phyloP scores from a whole-genome alignment of 2,888 invertebrate genomes.

The Falcaria lacertinaria region DNA sequence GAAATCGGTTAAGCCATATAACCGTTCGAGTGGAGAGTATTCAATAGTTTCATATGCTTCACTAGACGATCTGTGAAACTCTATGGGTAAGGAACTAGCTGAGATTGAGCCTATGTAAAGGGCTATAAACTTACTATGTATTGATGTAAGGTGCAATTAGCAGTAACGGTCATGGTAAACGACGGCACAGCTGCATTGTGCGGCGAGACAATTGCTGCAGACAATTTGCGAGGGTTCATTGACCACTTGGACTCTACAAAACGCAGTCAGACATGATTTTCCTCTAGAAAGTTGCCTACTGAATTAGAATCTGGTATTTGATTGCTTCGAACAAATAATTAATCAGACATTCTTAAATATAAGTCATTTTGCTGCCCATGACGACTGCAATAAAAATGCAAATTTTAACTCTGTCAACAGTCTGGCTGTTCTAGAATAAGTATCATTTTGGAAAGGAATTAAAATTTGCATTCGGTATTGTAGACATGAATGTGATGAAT shows the following conservation, averaged over 20 bases:
- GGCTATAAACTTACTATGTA: constrained; percentile 35
- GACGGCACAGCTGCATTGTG: constrained; percentile 49
- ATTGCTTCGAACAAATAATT: too few relatives aligned
- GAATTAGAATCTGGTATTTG: too few relatives aligned
- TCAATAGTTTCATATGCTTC: constrained; percentile 41
- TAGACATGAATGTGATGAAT: neutral
- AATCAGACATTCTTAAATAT: too few relatives aligned
- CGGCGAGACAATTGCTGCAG: constrained; percentile 56
- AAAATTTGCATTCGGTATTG: neutral
- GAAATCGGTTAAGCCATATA: constrained; percentile 64
- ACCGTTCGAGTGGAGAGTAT: constrained; percentile 37
- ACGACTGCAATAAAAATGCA: too few relatives aligned
- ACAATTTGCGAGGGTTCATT: constrained; percentile 63
- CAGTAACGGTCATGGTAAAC: constrained; percentile 41
- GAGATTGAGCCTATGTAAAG: constrained; percentile 27
- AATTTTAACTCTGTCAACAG: too few relatives aligned
- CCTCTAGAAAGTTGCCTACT: constrained; percentile 29
- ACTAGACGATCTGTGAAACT: constrained; percentile 6
- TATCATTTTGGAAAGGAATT: neutral
- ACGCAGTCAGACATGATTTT: constrained; percentile 29
- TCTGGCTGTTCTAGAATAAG: neutral
- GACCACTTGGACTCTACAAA: constrained; percentile 45
- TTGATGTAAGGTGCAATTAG: constrained; percentile 56
- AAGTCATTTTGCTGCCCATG: neutral
- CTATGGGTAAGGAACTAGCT: constrained; percentile 3